Base-by-base conservation (phyloP, 2,888 invertebrate species). In the Archaeoteleia sp. region DNA sequence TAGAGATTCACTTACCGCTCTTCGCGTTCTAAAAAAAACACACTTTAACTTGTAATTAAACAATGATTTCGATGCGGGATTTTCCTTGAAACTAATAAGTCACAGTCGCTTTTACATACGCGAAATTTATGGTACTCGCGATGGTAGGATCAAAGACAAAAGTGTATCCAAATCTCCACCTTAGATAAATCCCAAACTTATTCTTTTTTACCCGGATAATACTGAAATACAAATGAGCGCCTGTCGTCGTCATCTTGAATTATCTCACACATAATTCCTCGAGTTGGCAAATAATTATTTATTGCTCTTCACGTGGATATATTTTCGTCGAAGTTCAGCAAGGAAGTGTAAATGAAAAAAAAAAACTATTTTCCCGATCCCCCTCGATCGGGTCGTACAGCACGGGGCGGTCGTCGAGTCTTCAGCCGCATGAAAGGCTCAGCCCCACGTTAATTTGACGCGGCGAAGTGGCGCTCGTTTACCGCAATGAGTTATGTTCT, bases 401-500 rank as follows among this genome's bases (percentile, higher is more conserved):
- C 49, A 49, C 58, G 51, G 61, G 57, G 69, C 48, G 61, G 53
- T 48, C 57, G 63, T 63, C 35, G 67, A 57, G 70, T 62, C 57
- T 46, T 30, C 60, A 62, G 61, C 48, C 67, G 61, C 61, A 58
- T 67, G 57, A 68, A 66, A 60, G 46, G 55, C 67, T 70, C 71
- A 63, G 71, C 72, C 70, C 63, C 62, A 67, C 76, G 76, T 79
- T 79, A 80, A 80, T 80, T 78, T 75, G 80, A 80, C 77, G 74
- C 75, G 77, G 74, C 70, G 71, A 74, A 75, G 76, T 75, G 77
- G 72, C 73, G 73, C 75, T 77, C 76, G 79, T 77, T 80, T 80
- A 78, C 75, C 70, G 76, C 78, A 74, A 80, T 80, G 78, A 80
- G 74, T 79, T 80, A 79, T 78, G 77, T 76, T 78, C 77, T 77